phyloP scores from a whole-genome alignment of 2,113 vertebrate species.

The Tursiops truncatus region DNA sequence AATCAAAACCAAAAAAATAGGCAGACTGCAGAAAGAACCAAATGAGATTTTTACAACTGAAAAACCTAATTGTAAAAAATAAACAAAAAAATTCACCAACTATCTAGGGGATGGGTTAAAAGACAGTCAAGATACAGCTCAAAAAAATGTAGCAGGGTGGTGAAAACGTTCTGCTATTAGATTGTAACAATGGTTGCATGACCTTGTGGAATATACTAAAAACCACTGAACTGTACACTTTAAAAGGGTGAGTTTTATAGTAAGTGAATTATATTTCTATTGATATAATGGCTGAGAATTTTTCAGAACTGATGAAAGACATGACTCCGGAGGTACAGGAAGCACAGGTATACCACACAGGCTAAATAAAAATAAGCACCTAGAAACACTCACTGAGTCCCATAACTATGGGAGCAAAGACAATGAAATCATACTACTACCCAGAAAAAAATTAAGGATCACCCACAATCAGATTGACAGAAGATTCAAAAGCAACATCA shows the following conservation, averaged over 20 bases:
- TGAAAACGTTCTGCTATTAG: neutral
- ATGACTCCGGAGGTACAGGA: neutral
- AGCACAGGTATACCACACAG: neutral
- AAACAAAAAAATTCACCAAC: neutral
- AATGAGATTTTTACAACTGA: neutral
- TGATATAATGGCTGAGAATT: neutral
- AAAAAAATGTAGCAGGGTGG: neutral
- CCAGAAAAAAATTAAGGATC: neutral
- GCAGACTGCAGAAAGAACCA: neutral
- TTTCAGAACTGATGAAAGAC: neutral
- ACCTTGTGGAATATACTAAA: neutral
- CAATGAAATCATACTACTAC: neutral
- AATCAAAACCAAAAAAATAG: neutral
- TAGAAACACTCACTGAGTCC: neutral
- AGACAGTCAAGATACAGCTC: neutral
- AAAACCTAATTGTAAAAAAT: neutral
- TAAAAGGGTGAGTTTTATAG: neutral
- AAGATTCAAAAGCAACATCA: neutral
- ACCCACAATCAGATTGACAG: neutral
- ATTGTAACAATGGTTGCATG: neutral
- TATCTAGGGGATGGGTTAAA: neutral
- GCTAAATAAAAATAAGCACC: neutral
- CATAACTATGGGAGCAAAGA: neutral
- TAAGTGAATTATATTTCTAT: neutral
- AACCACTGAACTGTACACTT: neutral